Evolutionary conservation across 2,888 invertebrate genomes (phyloP), one percentile per base, ranked within the genome.

Genomic region (Hypsopygia costalis): DNA sequence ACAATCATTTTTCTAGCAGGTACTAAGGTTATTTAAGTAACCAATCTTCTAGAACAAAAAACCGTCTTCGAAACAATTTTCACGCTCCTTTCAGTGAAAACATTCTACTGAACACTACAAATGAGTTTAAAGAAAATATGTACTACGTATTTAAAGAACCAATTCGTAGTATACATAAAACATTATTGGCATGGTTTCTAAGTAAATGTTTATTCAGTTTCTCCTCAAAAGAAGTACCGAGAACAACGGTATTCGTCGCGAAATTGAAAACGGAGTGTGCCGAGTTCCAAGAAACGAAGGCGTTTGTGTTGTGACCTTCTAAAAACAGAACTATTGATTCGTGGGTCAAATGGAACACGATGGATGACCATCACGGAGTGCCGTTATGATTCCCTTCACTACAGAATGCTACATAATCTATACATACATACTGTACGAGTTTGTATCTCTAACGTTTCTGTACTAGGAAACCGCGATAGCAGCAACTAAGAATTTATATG

Each of bases 201-300:
- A 52, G 73, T 71, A 77, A 51, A 43, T 52, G 50, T 70, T 64
- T 62, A 57, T 59, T 56, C 58, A 58, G 38, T 64, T 58, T 51
- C 51, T 66, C 65, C 65, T 71, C 69, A 62, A 62, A 68, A 69
- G 66, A 64, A 63, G 59, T 75, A 76, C 74, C 52, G 44, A 62
- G 76, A 75, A 77, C 62, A 72, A 75, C 77, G 69, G 73, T 70
- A 66, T 65, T 49, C 53, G 42, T 55, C 57, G 66, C 63, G 66
- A 69, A 77, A 72, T 66, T 64, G 70, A 73, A 77, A 75, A 76
- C 64, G 59, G 62, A 64, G 66, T 70, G 59, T 62, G 64, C 51
- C 57, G 44, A 52, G 50, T 75, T 73, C 77, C 51, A 50, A 53
- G 75, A 76, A 78, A 53, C 47, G 16, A 16, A 3, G 16, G 16